Evolutionary conservation across 2,113 vertebrate genomes (phyloP).

Genomic region (Prolemur simus): DNA sequence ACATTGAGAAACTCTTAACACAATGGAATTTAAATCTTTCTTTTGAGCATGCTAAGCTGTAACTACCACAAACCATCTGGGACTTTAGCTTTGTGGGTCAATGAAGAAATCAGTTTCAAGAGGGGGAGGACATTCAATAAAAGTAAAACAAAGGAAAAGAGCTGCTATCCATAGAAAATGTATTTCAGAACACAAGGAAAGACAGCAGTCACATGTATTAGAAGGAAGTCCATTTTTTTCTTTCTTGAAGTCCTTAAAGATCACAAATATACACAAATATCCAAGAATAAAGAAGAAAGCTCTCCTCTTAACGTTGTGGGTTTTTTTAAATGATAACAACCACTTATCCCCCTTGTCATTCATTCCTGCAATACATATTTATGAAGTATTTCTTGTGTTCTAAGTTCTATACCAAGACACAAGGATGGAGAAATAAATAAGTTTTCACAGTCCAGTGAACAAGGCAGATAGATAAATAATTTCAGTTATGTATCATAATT

Average conservation of each 20-base stretch:
- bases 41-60: neutral
- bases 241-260: neutral
- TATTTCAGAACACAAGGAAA: neutral
- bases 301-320: neutral
- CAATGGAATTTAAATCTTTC: neutral
- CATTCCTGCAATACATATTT: neutral
- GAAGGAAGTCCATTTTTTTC: neutral
- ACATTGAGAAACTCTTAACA: neutral
- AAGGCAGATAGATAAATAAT: neutral
- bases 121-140: neutral
- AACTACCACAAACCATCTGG: neutral
- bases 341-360: neutral
- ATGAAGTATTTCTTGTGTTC: neutral
- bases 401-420: neutral
- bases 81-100: neutral
- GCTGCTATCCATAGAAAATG: neutral
- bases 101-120: neutral
- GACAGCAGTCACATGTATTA: neutral
- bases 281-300: neutral
- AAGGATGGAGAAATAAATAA: neutral
- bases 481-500: neutral
- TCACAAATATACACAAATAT: neutral
- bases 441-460: neutral
- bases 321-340: neutral
- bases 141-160: neutral